phyloP scores from a whole-genome alignment of 2,888 invertebrate genomes.

The Brenthis ino region DNA sequence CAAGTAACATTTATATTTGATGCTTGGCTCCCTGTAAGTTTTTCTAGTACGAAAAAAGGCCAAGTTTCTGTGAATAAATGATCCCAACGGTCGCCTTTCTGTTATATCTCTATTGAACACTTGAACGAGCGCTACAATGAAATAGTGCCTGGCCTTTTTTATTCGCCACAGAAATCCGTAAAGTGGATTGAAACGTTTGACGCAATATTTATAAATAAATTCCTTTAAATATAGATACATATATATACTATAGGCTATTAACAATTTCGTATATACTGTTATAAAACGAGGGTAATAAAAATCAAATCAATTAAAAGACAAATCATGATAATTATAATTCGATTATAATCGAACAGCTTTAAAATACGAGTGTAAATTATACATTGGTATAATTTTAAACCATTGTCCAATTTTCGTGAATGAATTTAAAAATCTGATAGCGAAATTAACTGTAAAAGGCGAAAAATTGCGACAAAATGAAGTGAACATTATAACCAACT shows the following conservation, averaged over 20 bases:
- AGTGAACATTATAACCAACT: conserved; percentile 5
- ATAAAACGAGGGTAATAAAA: background rate
- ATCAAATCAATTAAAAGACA: too few species aligned
- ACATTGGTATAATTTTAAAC: background rate
- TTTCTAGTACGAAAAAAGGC: conserved; percentile 54
- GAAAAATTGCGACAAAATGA: conserved; percentile 4
- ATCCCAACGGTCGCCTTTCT: conserved; percentile 61
- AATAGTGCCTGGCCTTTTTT: conserved; percentile 39
- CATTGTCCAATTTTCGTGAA: background rate
- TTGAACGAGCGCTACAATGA: conserved; percentile 40
- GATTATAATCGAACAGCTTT: too few species aligned
- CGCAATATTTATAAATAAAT: conserved; percentile 18
- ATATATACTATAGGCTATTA: background rate
- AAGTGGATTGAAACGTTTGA: conserved; percentile 30
- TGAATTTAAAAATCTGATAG: background rate
- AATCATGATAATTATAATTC: too few species aligned
- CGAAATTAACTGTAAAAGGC: background rate
- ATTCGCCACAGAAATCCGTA: conserved; percentile 31
- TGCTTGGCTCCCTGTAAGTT: conserved; percentile 42
- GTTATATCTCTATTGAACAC: conserved; percentile 57
- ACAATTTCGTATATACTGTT: background rate
- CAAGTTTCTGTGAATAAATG: conserved; percentile 63
- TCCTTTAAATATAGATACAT: conserved; percentile 8
- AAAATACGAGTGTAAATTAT: too few species aligned
- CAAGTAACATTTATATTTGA: conserved; percentile 21